Evolutionary conservation across 2,888 invertebrate species (phyloP), one percentile per base, ranked within the genome.

Genomic region (Aphrophora alni): DNA sequence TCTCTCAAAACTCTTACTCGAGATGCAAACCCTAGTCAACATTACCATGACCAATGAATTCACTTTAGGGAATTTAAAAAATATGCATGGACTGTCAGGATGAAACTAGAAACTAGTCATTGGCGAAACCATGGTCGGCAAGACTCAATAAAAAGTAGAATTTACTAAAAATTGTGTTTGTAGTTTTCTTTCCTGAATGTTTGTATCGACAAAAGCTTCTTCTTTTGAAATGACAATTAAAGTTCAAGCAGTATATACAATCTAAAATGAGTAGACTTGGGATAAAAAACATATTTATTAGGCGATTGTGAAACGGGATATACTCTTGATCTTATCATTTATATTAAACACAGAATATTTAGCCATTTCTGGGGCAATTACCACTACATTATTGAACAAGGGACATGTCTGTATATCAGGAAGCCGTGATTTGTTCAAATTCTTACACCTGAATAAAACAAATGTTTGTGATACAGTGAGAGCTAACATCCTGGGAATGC

Each of bases 221-320:
- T n/a, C 69, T 85, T 27, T 85, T 83, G 76, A 85, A 85, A 82
- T 84, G 84, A 2, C 51, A 82, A 21, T 73, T 85, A 51, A 38
- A 73, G 21, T 85, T 85, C 80, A 85, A 83, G 75, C 85, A 86
- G 80, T 85, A 82, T 80, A 85, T 85, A 59, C 79, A 77, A 69
- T 81, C 83, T 8, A 85, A 85, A 80, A 33, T 83, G 33, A 81
- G 83, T 78, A 82, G 83, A 14, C 85, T 85, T 82, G 85, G 85
- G 12, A 83, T 86, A 71, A 85, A 85, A n/a, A 82, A 71, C 84
- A 21, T 85, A 82, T 75, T 76, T 84, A 17, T 59, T 84, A n/a
- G 82, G 83, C 80, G 85, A 85, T 74, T 82, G 82, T 68, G 76
- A 83, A 78, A 84, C 83, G 17, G 83, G 83, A 4, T 84, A 82